phyloP scores from a whole-genome alignment of 2,797 vertebrate genomes.

The Lateolabrax maculatus region DNA sequence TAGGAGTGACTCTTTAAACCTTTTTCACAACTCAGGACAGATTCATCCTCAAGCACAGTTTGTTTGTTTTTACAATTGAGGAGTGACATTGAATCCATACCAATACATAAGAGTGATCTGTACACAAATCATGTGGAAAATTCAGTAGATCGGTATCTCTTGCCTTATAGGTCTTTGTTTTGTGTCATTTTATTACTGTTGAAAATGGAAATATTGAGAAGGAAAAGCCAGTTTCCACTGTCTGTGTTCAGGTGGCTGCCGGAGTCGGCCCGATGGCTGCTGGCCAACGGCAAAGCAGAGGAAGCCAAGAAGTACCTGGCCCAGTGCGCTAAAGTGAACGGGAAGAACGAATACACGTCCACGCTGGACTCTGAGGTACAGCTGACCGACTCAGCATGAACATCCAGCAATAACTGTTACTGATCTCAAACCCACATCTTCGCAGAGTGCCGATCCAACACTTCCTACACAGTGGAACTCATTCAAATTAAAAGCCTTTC shows the following conservation, averaged over 20 bases:
- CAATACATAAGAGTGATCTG: too few species aligned
- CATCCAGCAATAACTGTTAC: background rate
- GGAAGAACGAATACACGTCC: constrained; percentile 51
- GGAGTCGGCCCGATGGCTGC: constrained; percentile 91
- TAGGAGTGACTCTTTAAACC: too few species aligned
- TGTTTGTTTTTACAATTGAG: too few species aligned
- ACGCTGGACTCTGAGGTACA: constrained; percentile 83
- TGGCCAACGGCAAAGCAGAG: constrained; percentile 85
- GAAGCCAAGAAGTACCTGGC: constrained; percentile 85
- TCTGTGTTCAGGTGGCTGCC: constrained; percentile 88
- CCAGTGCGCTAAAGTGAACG: constrained; percentile 86
- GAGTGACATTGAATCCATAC: too few species aligned
- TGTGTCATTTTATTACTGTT: too few species aligned
- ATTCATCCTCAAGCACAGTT: too few species aligned
- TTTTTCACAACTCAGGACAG: too few species aligned
- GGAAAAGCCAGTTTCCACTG: background rate
- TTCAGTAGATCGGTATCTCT: too few species aligned
- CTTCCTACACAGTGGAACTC: background rate
- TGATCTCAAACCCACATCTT: background rate
- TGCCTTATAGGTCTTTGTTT: too few species aligned
- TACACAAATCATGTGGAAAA: too few species aligned
- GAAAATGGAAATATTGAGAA: too few species aligned
- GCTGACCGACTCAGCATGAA: background rate
- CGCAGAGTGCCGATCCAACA: background rate
- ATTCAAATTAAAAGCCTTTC: background rate